Base-by-base conservation (phyloP, 2,888 invertebrate species). In the Idaea biselata region DNA sequence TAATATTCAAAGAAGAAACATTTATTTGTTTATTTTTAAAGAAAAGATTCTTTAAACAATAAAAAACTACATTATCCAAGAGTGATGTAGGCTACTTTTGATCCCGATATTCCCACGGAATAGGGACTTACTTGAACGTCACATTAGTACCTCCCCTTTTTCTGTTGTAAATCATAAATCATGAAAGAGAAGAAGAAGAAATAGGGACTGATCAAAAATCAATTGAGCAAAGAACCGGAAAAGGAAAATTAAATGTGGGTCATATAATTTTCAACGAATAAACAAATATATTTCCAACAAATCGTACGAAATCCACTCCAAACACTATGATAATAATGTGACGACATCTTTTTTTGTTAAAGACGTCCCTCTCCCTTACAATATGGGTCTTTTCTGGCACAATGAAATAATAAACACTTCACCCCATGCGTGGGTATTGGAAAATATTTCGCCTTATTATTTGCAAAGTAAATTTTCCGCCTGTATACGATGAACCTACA, bases 391-490 rank as follows among this genome's bases (percentile, higher is more conserved):
- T 16, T 44, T 16, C 55, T 55, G 55, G 68, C 73, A 79, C 81
- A 81, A 80, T 79, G 76, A 77, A 79, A 81, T 81, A 81, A 81
- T 79, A 81, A 81, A 81, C 78, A 79, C 76, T 75, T 73, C 75
- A 67, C 70, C 73, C 72, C 71, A 70, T 66, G 70, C 75, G 67
- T 73, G 77, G 73, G 62, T 64, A 62, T 57, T 73, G 74, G 68
- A 71, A 66, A 70, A 71, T 71, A 71, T 73, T 76, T 73, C 70
- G 64, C 73, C 66, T 67, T 70, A 68, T 72, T 73, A 69, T 69
- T 71, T 72, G 69, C 71, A 73, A 73, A 74, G 73, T 72, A 71
- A 71, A 72, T 71, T 73, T 70, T 68, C 70, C 64, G 70, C 68
- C 44, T 65, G 65, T 66, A 62, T 68, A 68, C 70, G 72, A 66